A percentile compares a stretch with the other conserved stretches of the same genome.
phyloP scores from a whole-genome alignment of 1,140 invertebrate species.

The Aphaenogaster rudis region DNA sequence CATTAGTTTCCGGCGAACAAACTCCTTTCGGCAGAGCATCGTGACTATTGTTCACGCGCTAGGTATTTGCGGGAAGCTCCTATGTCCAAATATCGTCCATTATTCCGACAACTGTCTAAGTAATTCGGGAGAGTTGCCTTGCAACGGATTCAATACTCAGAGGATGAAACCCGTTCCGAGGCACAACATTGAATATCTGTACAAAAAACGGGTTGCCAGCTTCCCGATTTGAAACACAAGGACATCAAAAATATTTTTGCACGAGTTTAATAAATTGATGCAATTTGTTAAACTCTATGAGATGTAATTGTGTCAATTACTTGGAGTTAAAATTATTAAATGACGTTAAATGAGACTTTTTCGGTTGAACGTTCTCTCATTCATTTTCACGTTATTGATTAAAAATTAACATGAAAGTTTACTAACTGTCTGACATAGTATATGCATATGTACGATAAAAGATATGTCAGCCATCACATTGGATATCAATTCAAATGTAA shows the following conservation, averaged over 20 bases:
- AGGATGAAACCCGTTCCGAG: background rate
- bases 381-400: background rate
- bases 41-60: slow-evolving; percentile 62
- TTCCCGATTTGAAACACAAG: background rate
- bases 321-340: background rate
- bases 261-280: too few species aligned
- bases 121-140: slow-evolving; percentile 64
- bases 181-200: slow-evolving; percentile 1
- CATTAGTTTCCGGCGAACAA: slow-evolving; percentile 54
- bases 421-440: background rate
- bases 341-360: background rate
- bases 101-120: slow-evolving; percentile 69
- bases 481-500: slow-evolving; percentile 15
- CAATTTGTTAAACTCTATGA: background rate
- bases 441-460: background rate
- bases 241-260: background rate
- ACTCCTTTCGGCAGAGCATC: slow-evolving; percentile 10
- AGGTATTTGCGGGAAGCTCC: slow-evolving; percentile 62
- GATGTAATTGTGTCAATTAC: background rate
- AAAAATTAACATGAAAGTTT: background rate
- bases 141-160: background rate
- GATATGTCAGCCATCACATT: background rate
- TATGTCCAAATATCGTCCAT: slow-evolving; percentile 60
- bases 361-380: background rate
- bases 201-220: background rate